Base-by-base conservation (phyloP, 23 tunicate species). In the Halocynthia roretzi region DNA sequence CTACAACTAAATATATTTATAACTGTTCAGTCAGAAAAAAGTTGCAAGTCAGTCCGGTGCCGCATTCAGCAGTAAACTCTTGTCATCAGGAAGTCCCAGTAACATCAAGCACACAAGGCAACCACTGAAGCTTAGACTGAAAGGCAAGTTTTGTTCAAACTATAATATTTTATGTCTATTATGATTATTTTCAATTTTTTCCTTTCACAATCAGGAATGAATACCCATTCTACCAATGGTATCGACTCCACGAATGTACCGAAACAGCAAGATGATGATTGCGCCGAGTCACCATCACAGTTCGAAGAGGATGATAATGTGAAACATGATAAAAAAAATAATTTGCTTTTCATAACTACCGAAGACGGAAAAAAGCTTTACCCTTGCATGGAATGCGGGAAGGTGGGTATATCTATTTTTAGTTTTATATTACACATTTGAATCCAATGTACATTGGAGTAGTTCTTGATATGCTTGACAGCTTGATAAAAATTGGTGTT, bases 301-400 rank as follows among this genome's bases (percentile, higher is more conserved):
- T 31, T 31, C 44, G 44, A 31, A 31, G 64, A 60, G n/a, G 64
- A 60, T 60, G 64, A 60, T 60, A 60, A 60, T 60, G 64, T 15
- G n/a, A 17, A 60, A 15, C 17, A 17, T 4, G 64, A 60, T 60
- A 31, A 4, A 31, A 31, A 31, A 31, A 31, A 31, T 31, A 31
- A 31, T 31, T 31, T 4, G 44, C 44, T 31, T 31, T 31, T 31
- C 44, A 31, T 31, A 31, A 31, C 44, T 31, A 31, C 44, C 44
- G 44, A 56, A 15, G 64, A 77, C 20, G 93, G 86, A 52, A 87
- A 87, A 71, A 82, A 77, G 55, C 56, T 77, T 10, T 89, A 72
- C 60, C 88, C 87, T 4, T 89, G 96, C 62, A 66, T 58, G 10
- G 86, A 89, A 53, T 89, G 96, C 50, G 77, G 69, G 49, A 89